Evolutionary conservation across 2,113 vertebrate genomes (phyloP), one percentile per base, ranked within the genome.

Genomic region (Bagarius yarrelli): DNA sequence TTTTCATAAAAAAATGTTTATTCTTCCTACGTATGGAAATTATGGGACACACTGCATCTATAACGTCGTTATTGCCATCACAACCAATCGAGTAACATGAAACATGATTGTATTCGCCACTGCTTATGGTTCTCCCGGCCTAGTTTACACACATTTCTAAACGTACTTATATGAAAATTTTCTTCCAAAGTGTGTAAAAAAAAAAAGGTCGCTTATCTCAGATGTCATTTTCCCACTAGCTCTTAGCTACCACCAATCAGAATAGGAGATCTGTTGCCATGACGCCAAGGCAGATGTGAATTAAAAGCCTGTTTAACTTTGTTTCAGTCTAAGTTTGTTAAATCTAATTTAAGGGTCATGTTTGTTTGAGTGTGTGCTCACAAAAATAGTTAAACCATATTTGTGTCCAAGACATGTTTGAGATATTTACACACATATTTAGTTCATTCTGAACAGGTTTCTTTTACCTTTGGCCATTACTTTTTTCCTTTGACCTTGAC

Each of bases 181-280:
- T 79, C 78, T 59, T 25, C 18, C 1, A 23, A n/a, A 59, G n/a
- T n/a, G n/a, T 34, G 47, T 14, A 56, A 5, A 66, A 25, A 64
- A 34, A 67, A 40, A 36, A n/a, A 32, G 50, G 30, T 12, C 0
- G 27, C 55, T 60, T 16, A 56, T 36, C 55, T 36, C 5, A 70
- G 64, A 70, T 30, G 53, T 32, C 50, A 59, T 27, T 79, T 18
- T 70, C 23, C 18, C 27, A 80, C 83, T 82, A 77, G 81, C 66
- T n/a, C 36, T 59, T 71, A 57, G 63, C 53, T 66, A 60, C 84
- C 84, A 89, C 91, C 91, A 91, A 91, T 90, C 88, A 89, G 90
- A 89, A 85, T 67, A n/a, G 73, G 72, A 85, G 88, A 74, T 83
- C 90, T 90, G 91, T 92, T 92, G 89, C 90, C 88, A 93, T 92